Percentiles rank a stretch among this genome's conserved stretches.
phyloP scores from a whole-genome alignment of 2,113 vertebrate species.

The Danio rerio region DNA sequence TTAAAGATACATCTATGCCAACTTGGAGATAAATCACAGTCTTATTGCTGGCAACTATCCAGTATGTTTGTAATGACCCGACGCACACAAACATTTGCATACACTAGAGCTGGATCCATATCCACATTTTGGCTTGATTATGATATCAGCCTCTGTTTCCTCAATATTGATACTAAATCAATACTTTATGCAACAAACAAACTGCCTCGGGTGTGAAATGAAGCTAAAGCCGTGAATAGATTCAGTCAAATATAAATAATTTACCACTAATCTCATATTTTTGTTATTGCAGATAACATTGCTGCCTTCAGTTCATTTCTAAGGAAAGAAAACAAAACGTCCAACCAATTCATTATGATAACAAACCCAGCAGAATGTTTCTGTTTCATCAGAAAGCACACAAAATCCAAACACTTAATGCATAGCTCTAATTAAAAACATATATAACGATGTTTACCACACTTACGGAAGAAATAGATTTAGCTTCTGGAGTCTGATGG shows the following conservation, averaged over 20 bases:
- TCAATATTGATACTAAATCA: conserved; percentile 17
- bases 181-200: conserved; percentile 22
- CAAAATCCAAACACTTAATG: background rate
- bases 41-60: conserved; percentile 1
- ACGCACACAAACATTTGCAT: background rate
- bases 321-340: background rate
- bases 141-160: background rate
- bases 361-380: background rate
- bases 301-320: background rate
- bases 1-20: conserved; percentile 48
- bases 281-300: background rate
- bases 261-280: background rate
- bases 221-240: background rate
- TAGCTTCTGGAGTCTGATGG: background rate
- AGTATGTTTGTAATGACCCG: background rate
- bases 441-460: background rate
- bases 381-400: background rate
- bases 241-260: conserved; percentile 13
- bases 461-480: background rate
- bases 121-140: conserved; percentile 2
- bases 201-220: background rate
- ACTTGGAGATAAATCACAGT: conserved; percentile 17
- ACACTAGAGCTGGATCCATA: background rate
- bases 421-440: background rate
- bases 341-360: background rate